Percentiles rank a stretch among this genome's conserved stretches.
Conservation (phyloP, 2,113 vertebrate genomes). For the Pongo abelii region DNA sequence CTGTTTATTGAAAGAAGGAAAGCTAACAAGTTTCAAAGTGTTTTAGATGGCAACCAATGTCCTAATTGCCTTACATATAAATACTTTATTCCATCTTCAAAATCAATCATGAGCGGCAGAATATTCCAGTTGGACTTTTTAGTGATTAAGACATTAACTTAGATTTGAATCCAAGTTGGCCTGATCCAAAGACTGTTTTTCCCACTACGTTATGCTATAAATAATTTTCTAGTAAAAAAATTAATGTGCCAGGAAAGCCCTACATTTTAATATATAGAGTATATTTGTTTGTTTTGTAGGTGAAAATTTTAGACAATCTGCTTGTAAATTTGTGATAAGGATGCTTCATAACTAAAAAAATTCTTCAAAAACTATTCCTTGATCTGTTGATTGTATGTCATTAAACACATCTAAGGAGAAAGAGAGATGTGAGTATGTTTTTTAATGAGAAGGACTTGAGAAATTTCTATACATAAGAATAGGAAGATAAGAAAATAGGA, state of each 20-base stretch:
- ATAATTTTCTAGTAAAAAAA: neutral
- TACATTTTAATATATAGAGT: neutral
- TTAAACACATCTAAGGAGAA: neutral
- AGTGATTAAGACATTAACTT: neutral
- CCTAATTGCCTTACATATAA: neutral
- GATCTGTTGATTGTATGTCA: neutral
- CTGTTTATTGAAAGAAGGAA: neutral
- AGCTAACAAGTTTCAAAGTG: neutral
- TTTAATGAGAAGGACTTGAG: neutral
- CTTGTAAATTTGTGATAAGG: neutral
- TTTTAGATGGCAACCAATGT: neutral
- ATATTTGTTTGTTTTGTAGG: conserved; percentile 21
- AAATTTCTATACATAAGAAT: neutral
- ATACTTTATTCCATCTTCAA: neutral
- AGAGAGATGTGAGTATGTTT: neutral
- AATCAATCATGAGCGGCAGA: neutral
- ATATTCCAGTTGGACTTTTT: neutral
- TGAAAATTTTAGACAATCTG: neutral
- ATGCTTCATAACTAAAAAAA: neutral
- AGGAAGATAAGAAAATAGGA: neutral
- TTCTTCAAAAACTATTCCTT: neutral
- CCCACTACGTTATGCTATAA: neutral
- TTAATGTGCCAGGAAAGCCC: neutral
- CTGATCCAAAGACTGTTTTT: neutral
- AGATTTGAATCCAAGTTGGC: neutral